These are phyloP conservation scores for Balearica regulorum DNA, from an alignment of 2,797 vertebrate species.

Conservation along the genomic window DNA sequence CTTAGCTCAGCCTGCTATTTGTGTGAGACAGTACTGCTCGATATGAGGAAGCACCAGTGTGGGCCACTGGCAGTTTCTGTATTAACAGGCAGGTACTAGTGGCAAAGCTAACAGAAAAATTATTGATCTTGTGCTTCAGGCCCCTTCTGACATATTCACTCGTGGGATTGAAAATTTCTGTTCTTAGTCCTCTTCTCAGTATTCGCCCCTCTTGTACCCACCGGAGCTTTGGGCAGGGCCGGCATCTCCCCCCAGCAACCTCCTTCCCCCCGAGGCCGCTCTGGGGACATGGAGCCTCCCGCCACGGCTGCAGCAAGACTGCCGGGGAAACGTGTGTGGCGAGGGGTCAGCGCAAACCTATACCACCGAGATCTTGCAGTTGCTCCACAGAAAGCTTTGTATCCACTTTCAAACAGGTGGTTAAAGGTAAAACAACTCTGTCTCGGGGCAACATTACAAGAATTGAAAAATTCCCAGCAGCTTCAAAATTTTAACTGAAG, in stretches of 20 bases:
- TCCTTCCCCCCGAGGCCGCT: accelerated
- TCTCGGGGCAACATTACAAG: background rate
- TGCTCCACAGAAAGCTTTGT: background rate
- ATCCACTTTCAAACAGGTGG: background rate
- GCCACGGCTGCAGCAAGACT: accelerated
- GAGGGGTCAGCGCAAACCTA: background rate
- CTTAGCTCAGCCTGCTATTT: background rate
- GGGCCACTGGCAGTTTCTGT: background rate
- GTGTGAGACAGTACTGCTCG: accelerated
- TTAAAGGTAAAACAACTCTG: background rate
- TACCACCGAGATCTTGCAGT: accelerated
- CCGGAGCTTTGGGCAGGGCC: background rate
- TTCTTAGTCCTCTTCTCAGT: background rate
- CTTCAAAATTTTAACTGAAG: background rate
- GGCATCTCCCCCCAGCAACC: background rate
- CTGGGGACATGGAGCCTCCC: background rate
- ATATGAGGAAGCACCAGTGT: accelerated
- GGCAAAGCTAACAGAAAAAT: background rate
- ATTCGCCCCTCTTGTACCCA: accelerated
- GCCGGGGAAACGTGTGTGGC: accelerated
- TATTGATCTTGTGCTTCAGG: background rate
- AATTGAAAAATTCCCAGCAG: background rate
- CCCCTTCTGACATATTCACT: background rate
- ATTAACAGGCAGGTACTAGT: background rate
- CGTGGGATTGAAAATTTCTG: background rate